These are phyloP conservation scores for Babyrousa celebensis DNA, from an alignment of 2,797 vertebrate species.

Conservation along the genomic window DNA sequence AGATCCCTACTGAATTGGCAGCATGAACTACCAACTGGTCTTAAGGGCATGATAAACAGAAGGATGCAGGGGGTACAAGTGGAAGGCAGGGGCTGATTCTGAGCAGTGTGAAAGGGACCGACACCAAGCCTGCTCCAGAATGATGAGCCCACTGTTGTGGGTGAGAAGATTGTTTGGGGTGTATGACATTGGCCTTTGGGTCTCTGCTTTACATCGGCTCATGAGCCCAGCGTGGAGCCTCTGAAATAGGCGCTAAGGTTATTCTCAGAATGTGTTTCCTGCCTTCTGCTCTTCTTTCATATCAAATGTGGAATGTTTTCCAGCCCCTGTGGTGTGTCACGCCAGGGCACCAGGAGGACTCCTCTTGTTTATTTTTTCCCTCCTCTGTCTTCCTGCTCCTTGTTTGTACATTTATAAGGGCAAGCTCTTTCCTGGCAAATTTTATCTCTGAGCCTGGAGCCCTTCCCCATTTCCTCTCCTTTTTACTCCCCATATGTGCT, in stretches of 20 bases:
- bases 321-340: not conserved
- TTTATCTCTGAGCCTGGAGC: constrained; percentile 30
- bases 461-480: constrained; percentile 46
- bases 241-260: not conserved
- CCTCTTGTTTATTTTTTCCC: constrained; percentile 63
- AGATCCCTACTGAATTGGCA: not conserved
- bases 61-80: not conserved
- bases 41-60: constrained; percentile 1
- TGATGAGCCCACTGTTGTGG: not conserved
- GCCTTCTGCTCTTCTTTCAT: not conserved
- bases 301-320: constrained; percentile 23
- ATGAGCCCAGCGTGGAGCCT: not conserved
- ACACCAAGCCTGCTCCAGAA: not conserved
- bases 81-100: not conserved
- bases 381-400: constrained; percentile 40
- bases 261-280: constrained; percentile 35
- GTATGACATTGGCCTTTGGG: no score
- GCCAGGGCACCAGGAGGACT: not conserved
- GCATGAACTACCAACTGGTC: not conserved
- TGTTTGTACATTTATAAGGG: constrained; percentile 14
- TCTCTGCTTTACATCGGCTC: constrained; percentile 28
- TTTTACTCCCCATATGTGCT: constrained; percentile 30
- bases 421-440: constrained; percentile 24
- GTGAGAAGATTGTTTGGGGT: not conserved
- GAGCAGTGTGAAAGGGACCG: not conserved